Conservation (phyloP, 2,113 vertebrate species). For the Pogonocichla stellata region DNA sequence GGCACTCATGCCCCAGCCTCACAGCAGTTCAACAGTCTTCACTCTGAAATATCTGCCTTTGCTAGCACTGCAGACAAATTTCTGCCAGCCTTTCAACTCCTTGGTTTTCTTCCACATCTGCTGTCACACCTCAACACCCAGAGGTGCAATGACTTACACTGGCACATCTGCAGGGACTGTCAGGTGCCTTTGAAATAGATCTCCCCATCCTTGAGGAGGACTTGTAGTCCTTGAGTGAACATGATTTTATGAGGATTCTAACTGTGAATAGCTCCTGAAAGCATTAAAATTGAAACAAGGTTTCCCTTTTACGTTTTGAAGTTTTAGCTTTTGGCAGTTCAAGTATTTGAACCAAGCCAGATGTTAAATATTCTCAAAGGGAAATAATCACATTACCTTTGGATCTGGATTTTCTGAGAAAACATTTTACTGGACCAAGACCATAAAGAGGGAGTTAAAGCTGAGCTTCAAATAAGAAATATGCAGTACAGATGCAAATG, state of each 20-base stretch:
- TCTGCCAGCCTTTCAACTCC: neutral
- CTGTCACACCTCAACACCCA: neutral
- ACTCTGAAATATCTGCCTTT: neutral
- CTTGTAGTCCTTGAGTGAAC: neutral
- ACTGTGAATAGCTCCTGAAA: neutral
- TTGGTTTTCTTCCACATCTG: neutral
- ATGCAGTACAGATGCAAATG: neutral
- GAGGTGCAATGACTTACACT: neutral
- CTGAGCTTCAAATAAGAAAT: neutral
- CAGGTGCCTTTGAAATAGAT: neutral
- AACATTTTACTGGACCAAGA: neutral
- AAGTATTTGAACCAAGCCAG: neutral
- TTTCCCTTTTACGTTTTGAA: neutral
- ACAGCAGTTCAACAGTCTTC: neutral
- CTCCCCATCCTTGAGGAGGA: neutral
- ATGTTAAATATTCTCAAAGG: neutral
- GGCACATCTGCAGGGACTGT: neutral
- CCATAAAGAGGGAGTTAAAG: neutral
- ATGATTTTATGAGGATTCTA: neutral
- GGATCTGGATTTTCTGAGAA: neutral
- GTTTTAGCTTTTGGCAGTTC: neutral
- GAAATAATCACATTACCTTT: neutral
- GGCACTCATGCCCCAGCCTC: neutral
- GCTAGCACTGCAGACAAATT: neutral
- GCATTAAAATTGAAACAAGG: neutral